A percentile compares a stretch with the other conserved stretches of the same genome.
Conservation (phyloP, 1,140 invertebrate species). For the Anastrepha obliqua region DNA sequence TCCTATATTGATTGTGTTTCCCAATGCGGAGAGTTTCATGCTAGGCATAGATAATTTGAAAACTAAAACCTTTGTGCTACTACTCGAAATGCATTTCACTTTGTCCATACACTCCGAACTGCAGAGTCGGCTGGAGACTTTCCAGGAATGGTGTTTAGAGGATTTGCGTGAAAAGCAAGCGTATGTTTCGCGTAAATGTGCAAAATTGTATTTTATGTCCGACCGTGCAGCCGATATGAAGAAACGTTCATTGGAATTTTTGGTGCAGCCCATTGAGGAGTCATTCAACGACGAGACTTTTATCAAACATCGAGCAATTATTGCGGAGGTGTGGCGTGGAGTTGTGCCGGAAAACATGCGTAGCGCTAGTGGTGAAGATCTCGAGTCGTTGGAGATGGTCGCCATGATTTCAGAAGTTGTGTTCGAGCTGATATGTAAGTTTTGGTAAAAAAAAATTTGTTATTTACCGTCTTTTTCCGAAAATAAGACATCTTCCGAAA, state of each 20-base stretch:
- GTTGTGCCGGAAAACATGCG: conserved; percentile 65
- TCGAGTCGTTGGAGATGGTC: conserved; percentile 66
- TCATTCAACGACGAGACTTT: conserved; percentile 64
- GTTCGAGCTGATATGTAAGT: conserved; percentile 63
- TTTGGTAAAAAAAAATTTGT: no score
- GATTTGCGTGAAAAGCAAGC: conserved; percentile 68
- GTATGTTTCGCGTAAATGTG: conserved; percentile 68
- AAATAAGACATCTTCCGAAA: no score
- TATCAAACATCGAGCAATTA: conserved; percentile 62
- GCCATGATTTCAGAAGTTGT: conserved; percentile 66
- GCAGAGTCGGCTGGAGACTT: conserved; percentile 64
- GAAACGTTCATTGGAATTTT: conserved; percentile 56
- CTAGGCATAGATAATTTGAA: conserved; percentile 67
- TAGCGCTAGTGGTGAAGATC: conserved; percentile 63
- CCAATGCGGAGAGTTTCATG: conserved; percentile 64
- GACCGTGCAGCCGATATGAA: conserved; percentile 67
- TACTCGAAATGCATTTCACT: conserved; percentile 70
- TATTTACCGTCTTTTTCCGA: no score
- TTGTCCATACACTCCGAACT: conserved; percentile 68
- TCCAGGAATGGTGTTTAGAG: conserved; percentile 67
- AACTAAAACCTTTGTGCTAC: conserved; percentile 67
- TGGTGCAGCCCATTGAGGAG: conserved; percentile 61
- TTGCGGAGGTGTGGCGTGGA: conserved; percentile 67
- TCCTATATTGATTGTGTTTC: conserved; percentile 68
- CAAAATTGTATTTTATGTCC: conserved; percentile 71